Percentiles rank a stretch among this genome's conserved stretches.
Conservation (phyloP, 30 jellyfish, hydroid and myxozoan genomes). For the Aurelia sp. region DNA sequence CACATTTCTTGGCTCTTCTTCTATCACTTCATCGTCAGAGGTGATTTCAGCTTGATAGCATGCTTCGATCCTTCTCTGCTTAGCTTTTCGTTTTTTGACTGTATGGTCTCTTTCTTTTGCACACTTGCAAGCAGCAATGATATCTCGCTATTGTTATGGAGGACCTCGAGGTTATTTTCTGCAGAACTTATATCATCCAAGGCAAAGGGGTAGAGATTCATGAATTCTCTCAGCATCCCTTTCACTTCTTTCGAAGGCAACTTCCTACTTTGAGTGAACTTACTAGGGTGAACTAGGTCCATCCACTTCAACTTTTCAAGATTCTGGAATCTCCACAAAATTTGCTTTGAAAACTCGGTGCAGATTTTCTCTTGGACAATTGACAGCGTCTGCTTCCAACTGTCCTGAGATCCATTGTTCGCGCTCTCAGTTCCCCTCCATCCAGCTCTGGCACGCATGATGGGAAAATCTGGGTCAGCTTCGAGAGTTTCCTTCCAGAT, state of each 20-base stretch:
- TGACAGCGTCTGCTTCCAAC: neutral
- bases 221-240: neutral
- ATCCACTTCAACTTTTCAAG: constrained; percentile 14
- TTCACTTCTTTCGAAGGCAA: neutral
- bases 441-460: constrained; percentile 20
- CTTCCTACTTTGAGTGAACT: constrained; percentile 4
- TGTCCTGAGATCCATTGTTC: constrained; percentile 3
- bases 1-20: constrained; percentile 15
- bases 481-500: constrained; percentile 25
- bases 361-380: neutral
- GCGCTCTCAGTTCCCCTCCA: constrained; percentile 14
- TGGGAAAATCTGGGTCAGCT: constrained; percentile 14
- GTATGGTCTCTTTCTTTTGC: neutral
- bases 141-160: constrained; percentile 9
- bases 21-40: neutral
- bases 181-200: neutral
- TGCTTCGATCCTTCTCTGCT: neutral
- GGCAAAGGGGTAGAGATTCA: constrained; percentile 40
- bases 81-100: neutral
- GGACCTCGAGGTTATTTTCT: constrained; percentile 8
- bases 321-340: constrained; percentile 10
- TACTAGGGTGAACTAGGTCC: constrained; percentile 14
- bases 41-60: constrained; percentile 9
- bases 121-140: neutral
- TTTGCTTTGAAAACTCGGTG: constrained; percentile 5